Base-by-base conservation (phyloP, 2,113 vertebrate species). In the Odontesthes bonariensis region DNA sequence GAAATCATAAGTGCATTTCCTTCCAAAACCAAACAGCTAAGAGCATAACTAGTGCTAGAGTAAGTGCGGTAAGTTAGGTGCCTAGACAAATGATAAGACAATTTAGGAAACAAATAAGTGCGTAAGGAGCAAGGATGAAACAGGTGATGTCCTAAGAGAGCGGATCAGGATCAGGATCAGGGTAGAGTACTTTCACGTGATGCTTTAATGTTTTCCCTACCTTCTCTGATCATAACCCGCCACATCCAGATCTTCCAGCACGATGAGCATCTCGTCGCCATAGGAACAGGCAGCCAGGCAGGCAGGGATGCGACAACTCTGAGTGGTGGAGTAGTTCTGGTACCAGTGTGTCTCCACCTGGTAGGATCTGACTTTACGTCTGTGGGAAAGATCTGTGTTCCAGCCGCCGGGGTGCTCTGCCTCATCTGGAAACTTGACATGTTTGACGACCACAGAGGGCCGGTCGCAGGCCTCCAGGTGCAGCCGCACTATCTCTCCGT, bases 311-410 rank as follows among this genome's bases (percentile, higher is more conserved):
- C 89, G 82, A 31, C 93, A 94, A 46, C 35, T 61, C 8, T 44
- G 80, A 19, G 75, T 78, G 27, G 94, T 92, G 81, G 88, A 82
- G 31, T 92, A 94, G 79, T 92, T 94, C 84, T 89, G 89, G 85
- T 95, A 95, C 93, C 93, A 95, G 85, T 93, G 73, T 0, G 87
- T 92, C 83, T 95, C 94, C 84, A 95, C 92, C 72, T 95, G 91
- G 72, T 95, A 95, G 17, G 93, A 95, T 4, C 85, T 86, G 0
- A 94, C 92, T 69, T 94, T 95, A 0, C 93, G 91, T 10, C 14
- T 53, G 83, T 95, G 94, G 40, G 94, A 94, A 13, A 79, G 77
- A 8, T 93, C 88, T 0, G 93, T 89, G 86, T 91, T 89, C 87
- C 87, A 83, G 67, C 90, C 90, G 0, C 88, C 73, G 1, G 87